phyloP scores from a whole-genome alignment of 1,140 invertebrate genomes.

The Choristoneura fumiferana region DNA sequence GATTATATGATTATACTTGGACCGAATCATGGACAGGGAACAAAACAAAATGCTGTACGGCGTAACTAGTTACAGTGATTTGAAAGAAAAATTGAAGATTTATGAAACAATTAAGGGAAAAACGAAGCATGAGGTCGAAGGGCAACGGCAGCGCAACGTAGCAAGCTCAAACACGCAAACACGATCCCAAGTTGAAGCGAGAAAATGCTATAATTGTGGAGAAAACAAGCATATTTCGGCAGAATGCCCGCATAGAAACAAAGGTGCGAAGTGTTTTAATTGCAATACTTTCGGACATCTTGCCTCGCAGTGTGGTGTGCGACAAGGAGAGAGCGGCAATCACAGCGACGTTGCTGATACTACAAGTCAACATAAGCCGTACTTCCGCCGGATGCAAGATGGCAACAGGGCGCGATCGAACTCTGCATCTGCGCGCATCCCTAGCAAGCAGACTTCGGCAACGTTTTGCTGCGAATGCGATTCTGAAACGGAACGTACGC shows the following conservation, averaged over 20 bases:
- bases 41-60: constrained; percentile 29
- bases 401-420: background rate
- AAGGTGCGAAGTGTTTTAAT: constrained; percentile 39
- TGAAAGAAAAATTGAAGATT: constrained; percentile 23
- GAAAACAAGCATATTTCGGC: constrained; percentile 29
- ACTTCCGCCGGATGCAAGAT: background rate
- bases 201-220: constrained; percentile 40
- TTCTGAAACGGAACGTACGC: too few species aligned
- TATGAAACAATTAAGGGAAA: constrained; percentile 23
- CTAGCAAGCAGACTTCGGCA: background rate
- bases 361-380: too few species aligned
- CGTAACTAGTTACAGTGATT: constrained; percentile 19
- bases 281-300: constrained; percentile 33
- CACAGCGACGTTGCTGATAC: background rate
- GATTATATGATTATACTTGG: constrained; percentile 23
- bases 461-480: background rate
- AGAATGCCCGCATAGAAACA: constrained; percentile 31
- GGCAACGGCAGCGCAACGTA: too few species aligned
- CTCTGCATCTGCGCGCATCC: background rate
- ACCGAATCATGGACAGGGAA: constrained; percentile 24
- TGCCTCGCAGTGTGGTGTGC: background rate
- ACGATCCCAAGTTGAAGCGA: too few species aligned
- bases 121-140: background rate
- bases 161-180: too few species aligned
- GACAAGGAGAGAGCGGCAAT: background rate